Base-by-base conservation (phyloP, 2,888 invertebrate species). In the Plebejus argus region DNA sequence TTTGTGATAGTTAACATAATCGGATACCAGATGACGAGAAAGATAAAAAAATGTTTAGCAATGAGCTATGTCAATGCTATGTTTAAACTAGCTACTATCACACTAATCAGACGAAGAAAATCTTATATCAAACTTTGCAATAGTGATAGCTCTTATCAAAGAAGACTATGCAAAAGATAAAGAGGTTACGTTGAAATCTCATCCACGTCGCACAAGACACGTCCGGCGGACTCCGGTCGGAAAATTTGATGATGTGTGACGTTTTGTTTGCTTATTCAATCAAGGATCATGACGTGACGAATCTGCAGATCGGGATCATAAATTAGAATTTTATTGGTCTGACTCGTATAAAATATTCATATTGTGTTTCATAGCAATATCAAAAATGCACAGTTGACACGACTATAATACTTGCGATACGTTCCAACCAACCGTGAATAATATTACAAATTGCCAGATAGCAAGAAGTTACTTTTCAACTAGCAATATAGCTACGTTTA, bases 101-200 rank as follows among this genome's bases (percentile, higher is more conserved):
- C 12, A 66, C 28, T 66, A 39, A 71, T 71, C 71, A 71, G 39
- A 71, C 66, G 66, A 18, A 66, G 66, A 66, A 66, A 66, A 66
- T 66, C 6, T 66, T 66, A 18, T 28, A 66, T 66, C 66, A 66
- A 66, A 66, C 66, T 33, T 66, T 15, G 66, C 28, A 33, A 66
- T 66, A 33, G 4, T 66, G 66, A 66, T 66, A 66, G 5, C 20
- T 10, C 71, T 70, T 71, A 71, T 71, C 35, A 49, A 20, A 49
- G 28, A 10, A 49, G 15, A 20, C 20, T 72, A 49, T 74, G 74
- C 74, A 74, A 74, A 49, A 53, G 74, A 74, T 74, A 74, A 74
- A 53, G 49, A 23, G 39, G 23, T 23, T 72, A 45, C 10, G 71
- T 71, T 39, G 18, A 71, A 45, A 72, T 45, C n/a, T 23, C 72